Evolutionary conservation across 2,888 invertebrate species (phyloP), one percentile per base, ranked within the genome.

Genomic region (Mythimna impura): DNA sequence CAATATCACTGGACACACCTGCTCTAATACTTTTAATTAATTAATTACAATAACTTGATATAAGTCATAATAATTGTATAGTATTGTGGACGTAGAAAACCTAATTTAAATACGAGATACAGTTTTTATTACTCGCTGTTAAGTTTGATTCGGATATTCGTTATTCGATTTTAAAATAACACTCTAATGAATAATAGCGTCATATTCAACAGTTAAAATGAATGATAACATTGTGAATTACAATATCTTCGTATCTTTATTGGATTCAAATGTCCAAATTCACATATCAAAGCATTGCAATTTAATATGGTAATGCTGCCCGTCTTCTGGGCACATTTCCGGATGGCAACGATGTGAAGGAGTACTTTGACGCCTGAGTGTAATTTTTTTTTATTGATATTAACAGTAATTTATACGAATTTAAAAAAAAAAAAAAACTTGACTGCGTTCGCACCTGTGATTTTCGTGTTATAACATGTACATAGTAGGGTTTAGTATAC

Each of bases 1-100:
- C 43, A 83, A 83, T 76, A 66, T 80, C 81, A 67, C 1, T 57
- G 36, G 52, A 40, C 70, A 80, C 80, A 83, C 81, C 84, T 84
- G 77, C 66, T 52, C 62, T 70, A 66, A 77, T 72, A 81, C 25
- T 81, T 68, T 81, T 81, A 83, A 83, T 80, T 80, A 64, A 58
- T 73, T 76, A 80, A 80, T 80, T 83, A 71, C 66, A 80, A 66
- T 77, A 58, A 68, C 67, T 72, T 57, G 68, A 70, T 73, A 73
- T 64, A 65, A 63, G 43, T 64, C 47, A 57, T 62, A 73, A 77
- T n/a, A 22, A 76, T 73, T 67, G 50, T 34, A 57, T 47, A 77
- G 55, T 36, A 57, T 68, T 75, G 71, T 67, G 66, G 43, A 77
- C 43, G 50, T 65, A 62, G 17, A 66, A 76, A 82, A 67, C 36